A percentile compares a stretch with the other conserved stretches of the same genome.
phyloP scores from a whole-genome alignment of 2,888 invertebrate genomes.

The Agrilus cyanescens region DNA sequence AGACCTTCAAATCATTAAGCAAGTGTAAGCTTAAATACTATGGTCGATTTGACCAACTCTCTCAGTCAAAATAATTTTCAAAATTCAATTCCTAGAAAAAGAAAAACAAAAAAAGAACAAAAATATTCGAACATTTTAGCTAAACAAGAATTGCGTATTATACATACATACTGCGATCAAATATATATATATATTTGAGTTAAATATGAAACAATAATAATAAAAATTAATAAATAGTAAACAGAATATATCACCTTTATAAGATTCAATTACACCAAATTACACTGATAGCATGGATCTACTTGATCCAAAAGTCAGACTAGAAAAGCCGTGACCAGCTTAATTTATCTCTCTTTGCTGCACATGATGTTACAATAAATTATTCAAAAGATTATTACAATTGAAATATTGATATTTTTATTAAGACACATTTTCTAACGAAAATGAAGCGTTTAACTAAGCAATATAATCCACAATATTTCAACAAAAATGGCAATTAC shows the following conservation, averaged over 20 bases:
- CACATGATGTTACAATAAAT: slow-evolving; percentile 12
- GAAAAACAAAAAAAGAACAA: slow-evolving; percentile 1
- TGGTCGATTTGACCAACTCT: slow-evolving; percentile 19
- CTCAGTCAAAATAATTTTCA: slow-evolving; percentile 19
- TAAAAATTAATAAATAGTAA: slow-evolving; percentile 22
- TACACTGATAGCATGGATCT: slow-evolving; percentile 18
- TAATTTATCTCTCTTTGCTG: slow-evolving; percentile 23
- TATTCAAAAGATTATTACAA: slow-evolving; percentile 17
- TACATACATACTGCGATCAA: slow-evolving; percentile 19
- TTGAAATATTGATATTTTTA: slow-evolving; percentile 1
- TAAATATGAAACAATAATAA: slow-evolving; percentile 21
- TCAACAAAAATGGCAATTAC: too few relatives aligned
- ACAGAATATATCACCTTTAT: slow-evolving; percentile 22
- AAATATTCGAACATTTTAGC: slow-evolving; percentile 23
- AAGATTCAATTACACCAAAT: slow-evolving; percentile 20
- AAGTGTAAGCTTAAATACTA: slow-evolving; percentile 26
- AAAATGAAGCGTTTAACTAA: too few relatives aligned
- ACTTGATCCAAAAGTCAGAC: slow-evolving; percentile 26
- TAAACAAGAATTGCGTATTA: slow-evolving; percentile 22
- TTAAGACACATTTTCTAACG: too few relatives aligned
- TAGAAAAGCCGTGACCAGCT: slow-evolving; percentile 25
- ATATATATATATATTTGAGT: slow-evolving; percentile 21
- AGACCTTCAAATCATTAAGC: slow-evolving; percentile 27
- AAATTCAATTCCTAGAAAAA: slow-evolving; percentile 21
- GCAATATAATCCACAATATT: too few relatives aligned